Evolutionary conservation across 2,113 vertebrate genomes (phyloP), one percentile per base, ranked within the genome.

Genomic region (Nesoenas mayeri): DNA sequence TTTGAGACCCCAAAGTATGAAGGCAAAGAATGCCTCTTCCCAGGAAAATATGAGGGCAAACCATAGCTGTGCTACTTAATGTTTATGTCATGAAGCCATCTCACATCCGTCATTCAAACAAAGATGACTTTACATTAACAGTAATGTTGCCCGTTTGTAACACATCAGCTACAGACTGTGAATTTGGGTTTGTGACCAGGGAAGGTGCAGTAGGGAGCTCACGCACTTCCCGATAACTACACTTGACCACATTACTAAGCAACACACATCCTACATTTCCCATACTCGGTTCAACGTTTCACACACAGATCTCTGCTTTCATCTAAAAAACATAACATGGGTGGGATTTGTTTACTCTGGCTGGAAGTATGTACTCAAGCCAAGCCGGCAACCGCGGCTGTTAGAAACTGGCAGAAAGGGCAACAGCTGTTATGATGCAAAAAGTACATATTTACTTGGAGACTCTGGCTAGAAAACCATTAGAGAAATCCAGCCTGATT

Each of bases 271-370:
- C 96, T 71, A 93, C 65, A 3, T 79, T 79, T 42, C 88, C 93
- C 95, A 79, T 29, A 38, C 28, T 10, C 87, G 2, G n/a, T 62
- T 75, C 70, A 71, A 44, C 7, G 10, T 73, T 82, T 69, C 77
- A 44, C 20, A 31, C 79, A 21, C 42, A 54, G 91, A 89, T 73
- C 89, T 93, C 36, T 29, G 88, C 91, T 97, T 97, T 95, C 85
- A 65, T 92, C 74, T 92, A 17, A 50, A 75, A 60, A 81, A 51
- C 83, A 79, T 72, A 88, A 64, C 69, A 71, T n/a, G 85, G 87
- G 82, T 92, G 91, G 82, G 80, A 88, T 93, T 91, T 97, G 95
- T 91, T 96, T 96, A 93, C 57, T 5, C 75, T 64, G 79, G 53
- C 54, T 91, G 61, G 89, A 88, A 89, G 48, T 11, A 42, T 12